phyloP scores from a whole-genome alignment of 2,797 vertebrate genomes.

The Platalea minor region DNA sequence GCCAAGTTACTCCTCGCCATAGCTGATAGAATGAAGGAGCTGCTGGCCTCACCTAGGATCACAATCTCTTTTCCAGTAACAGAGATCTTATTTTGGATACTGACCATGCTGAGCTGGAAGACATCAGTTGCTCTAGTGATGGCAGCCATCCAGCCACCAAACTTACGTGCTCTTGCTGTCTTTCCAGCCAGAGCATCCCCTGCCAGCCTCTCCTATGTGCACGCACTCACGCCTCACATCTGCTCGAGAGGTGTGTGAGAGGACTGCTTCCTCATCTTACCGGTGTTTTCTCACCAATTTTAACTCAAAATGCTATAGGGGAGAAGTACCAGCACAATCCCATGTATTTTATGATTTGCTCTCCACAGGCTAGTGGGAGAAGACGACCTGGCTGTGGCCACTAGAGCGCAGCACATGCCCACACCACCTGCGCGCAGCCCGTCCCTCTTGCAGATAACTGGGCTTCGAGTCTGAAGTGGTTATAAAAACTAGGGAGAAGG shows the following conservation, averaged over 20 bases:
- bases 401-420: constrained; percentile 57
- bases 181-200: not conserved
- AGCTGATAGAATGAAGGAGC: not conserved
- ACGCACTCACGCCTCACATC: accelerated
- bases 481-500: accelerated
- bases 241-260: not conserved
- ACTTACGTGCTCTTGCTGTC: not conserved
- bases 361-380: accelerated
- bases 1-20: not conserved
- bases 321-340: accelerated
- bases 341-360: accelerated
- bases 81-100: not conserved
- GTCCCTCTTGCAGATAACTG: accelerated
- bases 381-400: not conserved
- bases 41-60: not conserved
- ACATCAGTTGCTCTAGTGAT: not conserved
- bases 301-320: accelerated
- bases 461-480: too few species aligned
- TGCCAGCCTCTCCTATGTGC: not conserved
- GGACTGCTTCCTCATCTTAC: not conserved
- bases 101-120: not conserved
- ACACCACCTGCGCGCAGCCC: not conserved
- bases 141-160: not conserved
- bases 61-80: not conserved
- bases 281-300: not conserved